Base-by-base conservation (phyloP, 2,888 invertebrate species). In the Catocala nupta region DNA sequence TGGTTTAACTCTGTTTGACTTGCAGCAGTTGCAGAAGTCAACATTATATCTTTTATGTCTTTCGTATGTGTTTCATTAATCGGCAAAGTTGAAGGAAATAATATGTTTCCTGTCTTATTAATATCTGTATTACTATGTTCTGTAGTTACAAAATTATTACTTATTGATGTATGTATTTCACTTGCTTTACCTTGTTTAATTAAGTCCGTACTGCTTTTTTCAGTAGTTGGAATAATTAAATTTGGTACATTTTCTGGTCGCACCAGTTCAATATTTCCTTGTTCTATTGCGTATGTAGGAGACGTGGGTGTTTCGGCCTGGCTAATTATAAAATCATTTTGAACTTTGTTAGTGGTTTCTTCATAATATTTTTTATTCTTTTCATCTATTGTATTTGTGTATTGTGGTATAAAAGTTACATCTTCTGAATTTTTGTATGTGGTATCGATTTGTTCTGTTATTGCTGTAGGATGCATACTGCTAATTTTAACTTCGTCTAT, bases 391-490 rank as follows among this genome's bases (percentile, higher is more conserved):
- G 2, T 45, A 44, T 8, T 36, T 13, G n/a, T n/a, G n/a, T 16
- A 45, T 36, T 51, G 51, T 45, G 36, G 36, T 44, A 16, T n/a
- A 43, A 13, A 16, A 16, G 43, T 51, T n/a, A 45, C 16, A 36
- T 36, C 44, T 45, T 36, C 10, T 12, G 10, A 16, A 6, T 6
- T 42, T 36, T 36, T 34, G 51, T 11, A 34, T 43, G 10, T 9
- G 43, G 43, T 43, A 43, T 5, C 11, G 25, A 25, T 39, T 0
- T 39, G 4, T 7, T 9, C 36, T 8, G 6, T 39, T 7, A 39
- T 9, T 39, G 36, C 1, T 39, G 36, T 39, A 9, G 6, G 8
- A 7, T 8, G 36, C 9, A 8, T 39, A 39, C 36, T 39, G 36
- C 36, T 39, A 39, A 8, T 6, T 39, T 7, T 9, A 39, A 39